These are phyloP conservation scores for Thymelicus acteon DNA, from an alignment of 2,888 invertebrate genomes.

Conservation along the genomic window DNA sequence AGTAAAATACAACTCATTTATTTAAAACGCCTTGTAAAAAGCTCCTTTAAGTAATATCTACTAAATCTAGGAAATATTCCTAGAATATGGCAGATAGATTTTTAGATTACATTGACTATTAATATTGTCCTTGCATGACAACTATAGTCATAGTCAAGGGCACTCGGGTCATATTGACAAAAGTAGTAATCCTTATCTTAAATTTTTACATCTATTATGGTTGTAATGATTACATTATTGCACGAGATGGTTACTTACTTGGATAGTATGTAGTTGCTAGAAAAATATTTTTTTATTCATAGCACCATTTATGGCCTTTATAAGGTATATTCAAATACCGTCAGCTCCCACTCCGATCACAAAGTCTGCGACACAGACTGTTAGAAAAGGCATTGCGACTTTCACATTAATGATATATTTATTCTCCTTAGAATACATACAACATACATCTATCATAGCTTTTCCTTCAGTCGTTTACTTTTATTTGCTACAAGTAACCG, in stretches of 20 bases:
- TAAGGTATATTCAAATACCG: background rate
- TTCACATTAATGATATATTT: conserved; percentile 4
- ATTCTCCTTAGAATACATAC: background rate
- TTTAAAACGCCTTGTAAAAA: background rate
- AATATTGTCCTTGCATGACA: too few relatives aligned
- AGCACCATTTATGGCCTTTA: background rate
- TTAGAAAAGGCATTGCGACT: conserved; percentile 2
- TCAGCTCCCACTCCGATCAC: background rate
- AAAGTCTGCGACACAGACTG: background rate
- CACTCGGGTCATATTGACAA: background rate
- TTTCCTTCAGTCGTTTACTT: background rate
- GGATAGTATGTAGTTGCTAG: too few relatives aligned
- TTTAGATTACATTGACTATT: too few relatives aligned
- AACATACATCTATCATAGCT: background rate
- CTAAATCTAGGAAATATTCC: too few relatives aligned
- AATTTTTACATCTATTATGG: too few relatives aligned
- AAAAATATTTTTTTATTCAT: background rate
- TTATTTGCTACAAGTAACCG: too few relatives aligned
- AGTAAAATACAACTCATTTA: background rate
- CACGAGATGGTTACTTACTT: too few relatives aligned
- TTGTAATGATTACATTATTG: too few relatives aligned
- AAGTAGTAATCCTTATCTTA: background rate
- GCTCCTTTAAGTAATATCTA: too few relatives aligned
- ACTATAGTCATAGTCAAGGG: too few relatives aligned
- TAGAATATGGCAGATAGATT: too few relatives aligned